phyloP scores from a whole-genome alignment of 2,888 invertebrate genomes.

The Syrista parreyssii region DNA sequence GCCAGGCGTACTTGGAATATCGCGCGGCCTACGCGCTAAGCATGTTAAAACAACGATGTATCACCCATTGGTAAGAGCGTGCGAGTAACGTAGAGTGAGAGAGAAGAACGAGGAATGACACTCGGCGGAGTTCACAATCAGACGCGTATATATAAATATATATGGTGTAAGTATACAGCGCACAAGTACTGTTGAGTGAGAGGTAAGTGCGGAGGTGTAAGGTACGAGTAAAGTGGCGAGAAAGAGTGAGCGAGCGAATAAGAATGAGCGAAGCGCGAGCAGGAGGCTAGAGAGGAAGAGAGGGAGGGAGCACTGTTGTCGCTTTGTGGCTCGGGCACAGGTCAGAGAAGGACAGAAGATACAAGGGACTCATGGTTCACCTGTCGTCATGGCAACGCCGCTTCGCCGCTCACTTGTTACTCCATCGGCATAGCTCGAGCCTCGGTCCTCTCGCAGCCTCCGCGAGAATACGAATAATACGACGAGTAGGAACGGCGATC shows the following conservation, averaged over 20 bases:
- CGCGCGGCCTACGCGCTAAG: constrained; percentile 48
- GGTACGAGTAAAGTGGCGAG: constrained; percentile 14
- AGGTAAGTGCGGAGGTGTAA: constrained; percentile 9
- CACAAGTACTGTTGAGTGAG: neutral
- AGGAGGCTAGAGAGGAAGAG: constrained; percentile 8
- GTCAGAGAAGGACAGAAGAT: constrained; percentile 4
- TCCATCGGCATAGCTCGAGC: constrained; percentile 59
- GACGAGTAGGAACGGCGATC: constrained; percentile 34
- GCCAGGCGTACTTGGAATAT: constrained; percentile 54
- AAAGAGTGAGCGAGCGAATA: constrained; percentile 7
- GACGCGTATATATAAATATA: neutral
- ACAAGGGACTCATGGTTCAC: constrained; percentile 56
- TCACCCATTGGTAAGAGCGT: neutral
- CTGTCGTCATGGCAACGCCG: constrained; percentile 66
- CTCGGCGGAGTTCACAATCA: neutral
- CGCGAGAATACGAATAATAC: constrained; percentile 49
- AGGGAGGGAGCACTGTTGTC: constrained; percentile 19
- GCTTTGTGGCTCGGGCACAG: constrained; percentile 4
- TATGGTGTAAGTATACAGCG: neutral
- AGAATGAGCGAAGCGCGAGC: constrained; percentile 9
- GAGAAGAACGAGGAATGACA: constrained; percentile 17
- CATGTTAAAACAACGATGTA: constrained; percentile 19
- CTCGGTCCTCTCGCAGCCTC: constrained; percentile 56
- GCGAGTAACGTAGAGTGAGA: constrained; percentile 20
- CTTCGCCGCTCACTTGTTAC: constrained; percentile 65